Base-by-base conservation (phyloP, 2,888 invertebrate genomes). In the Cosmia trapezina region DNA sequence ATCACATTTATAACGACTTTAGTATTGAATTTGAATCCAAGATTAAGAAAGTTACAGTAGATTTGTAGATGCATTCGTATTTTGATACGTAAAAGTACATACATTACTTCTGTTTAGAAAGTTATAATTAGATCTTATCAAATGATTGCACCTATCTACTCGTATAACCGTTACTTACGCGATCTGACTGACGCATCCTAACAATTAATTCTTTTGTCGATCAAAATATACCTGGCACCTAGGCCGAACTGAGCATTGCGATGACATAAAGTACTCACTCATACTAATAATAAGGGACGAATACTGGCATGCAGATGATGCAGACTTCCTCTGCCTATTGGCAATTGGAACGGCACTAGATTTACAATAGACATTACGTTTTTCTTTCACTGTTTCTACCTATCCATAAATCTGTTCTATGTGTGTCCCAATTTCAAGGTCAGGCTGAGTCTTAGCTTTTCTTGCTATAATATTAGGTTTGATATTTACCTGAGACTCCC, bases 401-500 rank as follows among this genome's bases (percentile, higher is more conserved):
- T 43, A 19, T 19, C 1, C 33, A 19, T 41, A 41, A 41, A 54
- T 47, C n/a, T 45, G 28, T 51, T n/a, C 22, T 9, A n/a, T 5
- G 9, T 12, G 6, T 37, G 17, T 45, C 12, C 11, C n/a, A n/a
- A 33, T 73, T 60, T 22, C 8, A 61, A 37, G 12, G 51, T 45
- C 6, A n/a, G 12, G 2, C n/a, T 65, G 14, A 4, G 28, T 47
- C 33, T 64, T 64, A 22, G 19, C 4, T 49, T 45, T 41, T 67
- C 45, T 45, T 28, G 3, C n/a, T 47, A 8, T 14, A 9, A 49
- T 33, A 49, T 49, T 33, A 17, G 37, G n/a, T 41, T 71, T 17
- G 2, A 41, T 41, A 22, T 78, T 86, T 92, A 98, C 98, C 97
- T 98, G 98, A 90, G 98, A 98, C 95, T 99, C 98, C 90, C 98